Conservation (phyloP, 2,888 invertebrate genomes). For the Oeneis ivallda region DNA sequence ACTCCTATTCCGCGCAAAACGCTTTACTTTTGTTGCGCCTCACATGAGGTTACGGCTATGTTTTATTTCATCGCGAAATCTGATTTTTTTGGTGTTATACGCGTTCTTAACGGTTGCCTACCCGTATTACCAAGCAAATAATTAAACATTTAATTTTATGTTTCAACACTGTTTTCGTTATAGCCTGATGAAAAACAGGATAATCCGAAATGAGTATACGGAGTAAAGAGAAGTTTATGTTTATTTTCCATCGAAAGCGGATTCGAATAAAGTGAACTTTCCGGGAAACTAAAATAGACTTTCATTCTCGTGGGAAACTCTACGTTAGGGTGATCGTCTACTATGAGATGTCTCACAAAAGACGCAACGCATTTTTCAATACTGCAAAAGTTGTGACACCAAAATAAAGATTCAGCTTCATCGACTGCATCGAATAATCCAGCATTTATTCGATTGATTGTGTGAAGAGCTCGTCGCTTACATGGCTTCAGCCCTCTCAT, state of each 20-base stretch:
- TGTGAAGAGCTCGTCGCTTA: no score
- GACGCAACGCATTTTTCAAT: no score
- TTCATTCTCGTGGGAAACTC: neutral
- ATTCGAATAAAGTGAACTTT: neutral
- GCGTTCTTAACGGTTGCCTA: no score
- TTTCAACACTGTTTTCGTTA: neutral
- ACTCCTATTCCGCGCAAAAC: no score
- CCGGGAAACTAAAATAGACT: conserved; percentile 3
- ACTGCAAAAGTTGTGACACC: no score
- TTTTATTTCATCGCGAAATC: no score
- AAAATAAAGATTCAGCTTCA: neutral
- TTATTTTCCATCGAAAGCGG: conserved; percentile 5
- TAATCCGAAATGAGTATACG: neutral
- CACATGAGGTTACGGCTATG: no score
- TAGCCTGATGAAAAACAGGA: neutral
- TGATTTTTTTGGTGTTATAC: no score
- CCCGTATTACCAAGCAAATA: no score
- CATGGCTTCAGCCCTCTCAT: no score
- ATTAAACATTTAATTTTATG: neutral
- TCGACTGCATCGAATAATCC: neutral
- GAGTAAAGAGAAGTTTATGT: neutral
- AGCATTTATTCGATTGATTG: no score
- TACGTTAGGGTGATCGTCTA: neutral
- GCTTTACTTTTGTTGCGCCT: no score
- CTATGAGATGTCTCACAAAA: neutral